Evolutionary conservation across 1,140 invertebrate genomes (phyloP).

Genomic region (Microplitis mediator): DNA sequence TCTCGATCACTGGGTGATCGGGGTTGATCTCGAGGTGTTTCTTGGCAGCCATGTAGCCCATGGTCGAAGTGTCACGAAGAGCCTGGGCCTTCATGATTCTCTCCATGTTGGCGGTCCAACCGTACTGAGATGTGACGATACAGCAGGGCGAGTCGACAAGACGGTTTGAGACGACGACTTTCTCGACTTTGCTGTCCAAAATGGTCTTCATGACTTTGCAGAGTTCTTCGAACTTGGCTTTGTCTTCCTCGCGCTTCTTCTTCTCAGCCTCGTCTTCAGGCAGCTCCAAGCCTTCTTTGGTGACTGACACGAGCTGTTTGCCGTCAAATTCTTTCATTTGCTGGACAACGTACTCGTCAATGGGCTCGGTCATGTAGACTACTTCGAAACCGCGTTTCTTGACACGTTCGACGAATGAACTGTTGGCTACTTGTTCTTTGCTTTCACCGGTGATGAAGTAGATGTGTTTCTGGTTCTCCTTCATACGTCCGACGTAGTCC

Average conservation of each 20-base stretch:
- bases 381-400: constrained; percentile 98
- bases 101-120: constrained; percentile 99
- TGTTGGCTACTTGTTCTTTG: constrained; percentile 92
- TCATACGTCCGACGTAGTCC: constrained; percentile 97
- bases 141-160: constrained; percentile 97
- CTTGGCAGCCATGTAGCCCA: constrained; percentile 99
- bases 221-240: constrained; percentile 89
- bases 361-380: constrained; percentile 98
- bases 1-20: constrained; percentile 93
- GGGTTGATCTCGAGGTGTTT: constrained; percentile 98
- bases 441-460: constrained; percentile 98
- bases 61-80: constrained; percentile 91
- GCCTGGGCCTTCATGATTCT: constrained; percentile 99
- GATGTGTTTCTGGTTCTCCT: constrained; percentile 96
- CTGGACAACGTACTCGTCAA: constrained; percentile 98
- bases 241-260: constrained; percentile 96
- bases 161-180: constrained; percentile 92
- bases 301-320: constrained; percentile 93
- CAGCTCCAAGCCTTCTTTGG: constrained; percentile 96
- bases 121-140: constrained; percentile 98
- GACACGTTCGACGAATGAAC: constrained; percentile 95
- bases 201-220: constrained; percentile 99
- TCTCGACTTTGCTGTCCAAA: constrained; percentile 97
- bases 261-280: constrained; percentile 96
- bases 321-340: constrained; percentile 98